These are phyloP conservation scores for Eleutherodactylus coqui DNA, from an alignment of 2,797 vertebrate genomes.

Conservation along the genomic window DNA sequence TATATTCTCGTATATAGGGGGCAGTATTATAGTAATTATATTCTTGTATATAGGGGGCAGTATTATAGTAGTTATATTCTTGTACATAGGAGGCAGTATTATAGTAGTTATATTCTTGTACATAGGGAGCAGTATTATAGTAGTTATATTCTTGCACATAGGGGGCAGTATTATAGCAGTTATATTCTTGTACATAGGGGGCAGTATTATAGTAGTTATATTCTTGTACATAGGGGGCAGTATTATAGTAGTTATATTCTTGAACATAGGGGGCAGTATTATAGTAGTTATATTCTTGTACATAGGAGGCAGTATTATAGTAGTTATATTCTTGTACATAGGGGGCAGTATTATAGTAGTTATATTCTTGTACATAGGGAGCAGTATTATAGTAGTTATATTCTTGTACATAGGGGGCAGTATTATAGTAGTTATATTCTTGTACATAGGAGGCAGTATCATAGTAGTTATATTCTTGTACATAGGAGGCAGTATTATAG, in stretches of 20 bases:
- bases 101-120: conserved; percentile 18
- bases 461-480: background rate
- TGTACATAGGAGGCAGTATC: background rate
- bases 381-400: background rate
- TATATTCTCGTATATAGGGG: no score
- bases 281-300: background rate
- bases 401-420: background rate
- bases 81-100: no score
- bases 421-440: conserved; percentile 2
- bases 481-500: background rate
- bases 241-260: no score
- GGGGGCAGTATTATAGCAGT: background rate
- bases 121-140: conserved; percentile 11
- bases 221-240: no score
- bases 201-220: no score
- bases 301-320: background rate
- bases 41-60: no score
- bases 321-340: conserved; percentile 13
- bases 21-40: no score
- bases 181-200: conserved; percentile 2
- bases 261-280: conserved; percentile 10
- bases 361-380: background rate
- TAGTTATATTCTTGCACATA: background rate
- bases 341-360: background rate
- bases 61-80: no score